These are phyloP conservation scores for Gymnocheta viridis DNA, from an alignment of 2,888 invertebrate genomes.

Conservation along the genomic window DNA sequence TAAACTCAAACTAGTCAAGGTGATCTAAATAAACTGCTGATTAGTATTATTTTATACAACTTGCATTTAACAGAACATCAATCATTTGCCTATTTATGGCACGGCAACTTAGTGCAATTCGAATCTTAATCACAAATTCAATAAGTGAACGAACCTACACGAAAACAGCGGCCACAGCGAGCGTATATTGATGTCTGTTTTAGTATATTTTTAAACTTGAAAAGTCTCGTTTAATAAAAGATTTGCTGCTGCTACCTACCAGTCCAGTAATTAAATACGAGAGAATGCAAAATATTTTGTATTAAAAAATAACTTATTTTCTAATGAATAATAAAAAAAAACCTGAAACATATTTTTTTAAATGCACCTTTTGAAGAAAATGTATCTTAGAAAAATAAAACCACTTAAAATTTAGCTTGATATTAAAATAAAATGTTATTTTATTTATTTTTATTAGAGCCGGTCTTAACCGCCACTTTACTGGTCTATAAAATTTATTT, in stretches of 20 bases:
- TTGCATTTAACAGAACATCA: not conserved
- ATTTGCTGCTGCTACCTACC: no score
- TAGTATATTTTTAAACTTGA: not conserved
- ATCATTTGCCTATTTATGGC: conserved; percentile 6
- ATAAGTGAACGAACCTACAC: not conserved
- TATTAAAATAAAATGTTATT: not conserved
- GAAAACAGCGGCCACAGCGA: not conserved
- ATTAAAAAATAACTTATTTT: no score
- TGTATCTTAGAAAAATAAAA: not conserved
- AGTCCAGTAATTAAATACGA: no score
- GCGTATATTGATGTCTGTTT: not conserved
- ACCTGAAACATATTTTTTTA: not conserved
- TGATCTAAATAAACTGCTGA: not conserved
- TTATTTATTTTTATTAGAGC: not conserved
- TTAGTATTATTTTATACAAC: not conserved
- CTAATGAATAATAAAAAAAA: no score
- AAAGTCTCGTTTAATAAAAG: not conserved
- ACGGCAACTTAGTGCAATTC: not conserved
- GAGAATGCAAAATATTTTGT: no score
- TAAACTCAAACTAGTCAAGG: not conserved
- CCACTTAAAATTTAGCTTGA: not conserved
- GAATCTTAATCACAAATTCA: not conserved
- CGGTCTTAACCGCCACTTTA: not conserved
- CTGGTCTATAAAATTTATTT: not conserved
- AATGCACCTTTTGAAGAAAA: not conserved